A percentile compares a stretch with the other conserved stretches of the same genome.
Evolutionary conservation across 2,797 vertebrate species (phyloP).

Genomic region (Monodelphis domestica): DNA sequence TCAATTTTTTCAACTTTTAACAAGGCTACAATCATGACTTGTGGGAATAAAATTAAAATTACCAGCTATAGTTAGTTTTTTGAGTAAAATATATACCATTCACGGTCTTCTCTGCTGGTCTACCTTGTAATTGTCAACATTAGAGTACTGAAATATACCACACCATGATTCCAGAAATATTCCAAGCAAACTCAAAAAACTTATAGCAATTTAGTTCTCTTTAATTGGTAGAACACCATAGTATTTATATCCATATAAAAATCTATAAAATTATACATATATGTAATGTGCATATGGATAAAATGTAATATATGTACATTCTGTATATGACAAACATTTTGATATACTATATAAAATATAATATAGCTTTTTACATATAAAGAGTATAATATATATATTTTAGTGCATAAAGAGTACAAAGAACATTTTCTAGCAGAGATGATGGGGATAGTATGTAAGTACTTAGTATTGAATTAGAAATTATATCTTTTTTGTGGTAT

Average conservation of each 20-base stretch:
- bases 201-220: not conserved
- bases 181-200: not conserved
- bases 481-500: conserved; percentile 19
- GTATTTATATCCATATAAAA: not conserved
- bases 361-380: not conserved
- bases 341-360: not conserved
- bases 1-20: conserved; percentile 79
- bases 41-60: conserved; percentile 78
- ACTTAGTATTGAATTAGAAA: not conserved
- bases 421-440: not conserved
- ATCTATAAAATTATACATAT: too few relatives aligned
- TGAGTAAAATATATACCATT: conserved; percentile 75
- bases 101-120: conserved; percentile 74
- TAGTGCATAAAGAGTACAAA: not conserved
- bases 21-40: conserved; percentile 75
- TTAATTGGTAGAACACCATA: not conserved
- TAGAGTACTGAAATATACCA: conserved; percentile 39
- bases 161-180: not conserved
- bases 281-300: not conserved
- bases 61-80: conserved; percentile 75
- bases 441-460: not conserved
- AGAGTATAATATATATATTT: not conserved
- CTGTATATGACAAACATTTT: not conserved
- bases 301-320: not conserved
- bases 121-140: conserved; percentile 68